phyloP scores from a whole-genome alignment of 2,888 invertebrate species.

The Platycheirus rosarum region DNA sequence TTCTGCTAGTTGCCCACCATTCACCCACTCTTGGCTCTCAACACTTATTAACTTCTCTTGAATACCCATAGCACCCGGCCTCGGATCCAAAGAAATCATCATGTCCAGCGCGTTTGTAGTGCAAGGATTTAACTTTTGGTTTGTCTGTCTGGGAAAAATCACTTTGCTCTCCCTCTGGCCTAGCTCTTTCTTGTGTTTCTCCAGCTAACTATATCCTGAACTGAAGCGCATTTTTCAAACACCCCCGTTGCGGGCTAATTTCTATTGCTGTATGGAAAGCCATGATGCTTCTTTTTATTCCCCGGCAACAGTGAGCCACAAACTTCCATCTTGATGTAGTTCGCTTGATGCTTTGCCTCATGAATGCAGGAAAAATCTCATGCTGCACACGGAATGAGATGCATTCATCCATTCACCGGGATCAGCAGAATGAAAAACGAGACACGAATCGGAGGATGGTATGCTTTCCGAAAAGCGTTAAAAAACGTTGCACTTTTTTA shows the following conservation, averaged over 20 bases:
- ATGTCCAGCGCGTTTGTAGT: slow-evolving; percentile 25
- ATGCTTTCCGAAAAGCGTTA: slow-evolving; percentile 47
- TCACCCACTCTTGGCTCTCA: slow-evolving; percentile 18
- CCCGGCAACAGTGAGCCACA: slow-evolving; percentile 58
- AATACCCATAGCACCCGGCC: slow-evolving; percentile 6
- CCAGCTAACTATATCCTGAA: slow-evolving; percentile 21
- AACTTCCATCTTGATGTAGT: slow-evolving; percentile 37
- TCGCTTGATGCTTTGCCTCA: slow-evolving; percentile 3
- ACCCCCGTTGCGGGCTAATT: slow-evolving; percentile 37
- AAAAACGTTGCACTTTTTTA: slow-evolving; percentile 57
- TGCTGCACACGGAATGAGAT: slow-evolving; percentile 49
- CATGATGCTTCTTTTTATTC: slow-evolving; percentile 43
- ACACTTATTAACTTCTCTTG: slow-evolving; percentile 53
- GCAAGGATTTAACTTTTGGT: slow-evolving; percentile 50
- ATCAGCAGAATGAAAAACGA: slow-evolving; percentile 50
- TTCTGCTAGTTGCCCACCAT: slow-evolving; percentile 13
- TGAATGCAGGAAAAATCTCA: slow-evolving; percentile 27
- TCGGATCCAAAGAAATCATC: slow-evolving; percentile 44
- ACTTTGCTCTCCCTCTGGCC: not conserved
- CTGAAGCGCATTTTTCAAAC: slow-evolving; percentile 23
- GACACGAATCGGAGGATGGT: slow-evolving; percentile 23
- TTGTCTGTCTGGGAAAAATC: slow-evolving; percentile 34
- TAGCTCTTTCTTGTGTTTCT: not conserved
- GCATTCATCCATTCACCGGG: slow-evolving; percentile 53
- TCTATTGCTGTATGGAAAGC: slow-evolving; percentile 19